Conservation (phyloP, 1,140 invertebrate species). For the Zaprionus africanus region DNA sequence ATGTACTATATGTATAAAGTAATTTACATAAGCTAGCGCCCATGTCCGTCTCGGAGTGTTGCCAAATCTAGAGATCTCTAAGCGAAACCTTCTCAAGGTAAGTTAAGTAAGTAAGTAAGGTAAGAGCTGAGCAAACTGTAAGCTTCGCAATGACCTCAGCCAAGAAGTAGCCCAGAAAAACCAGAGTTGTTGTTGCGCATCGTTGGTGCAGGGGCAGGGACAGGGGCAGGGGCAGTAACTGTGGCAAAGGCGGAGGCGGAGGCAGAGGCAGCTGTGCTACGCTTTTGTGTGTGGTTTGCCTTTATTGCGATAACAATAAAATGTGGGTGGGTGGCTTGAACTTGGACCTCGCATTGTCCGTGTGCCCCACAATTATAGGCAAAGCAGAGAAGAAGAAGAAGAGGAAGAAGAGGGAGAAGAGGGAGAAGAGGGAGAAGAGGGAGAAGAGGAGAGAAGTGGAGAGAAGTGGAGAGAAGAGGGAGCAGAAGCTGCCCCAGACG, state of each 20-base stretch:
- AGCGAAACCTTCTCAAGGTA: slow-evolving; percentile 13
- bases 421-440: neutral
- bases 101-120: neutral
- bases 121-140: neutral
- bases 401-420: neutral
- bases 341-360: slow-evolving; percentile 71
- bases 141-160: neutral
- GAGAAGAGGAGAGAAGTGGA: neutral
- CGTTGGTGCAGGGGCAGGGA: neutral
- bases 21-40: neutral
- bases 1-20: neutral
- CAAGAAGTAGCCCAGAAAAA: slow-evolving; percentile 1
- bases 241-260: neutral
- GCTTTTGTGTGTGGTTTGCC: slow-evolving; percentile 44
- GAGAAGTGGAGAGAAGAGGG: neutral
- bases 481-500: slow-evolving; percentile 60
- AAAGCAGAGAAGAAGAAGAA: slow-evolving; percentile 14
- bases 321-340: slow-evolving; percentile 78
- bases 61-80: slow-evolving; percentile 6
- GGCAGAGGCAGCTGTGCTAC: slow-evolving; percentile 63
- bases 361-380: slow-evolving; percentile 70
- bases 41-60: neutral
- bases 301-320: slow-evolving; percentile 81
- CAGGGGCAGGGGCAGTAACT: neutral
- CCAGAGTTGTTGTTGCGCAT: slow-evolving; percentile 22